Conservation (phyloP, 2,797 vertebrate species). For the Enteromius unitaeniatus region DNA sequence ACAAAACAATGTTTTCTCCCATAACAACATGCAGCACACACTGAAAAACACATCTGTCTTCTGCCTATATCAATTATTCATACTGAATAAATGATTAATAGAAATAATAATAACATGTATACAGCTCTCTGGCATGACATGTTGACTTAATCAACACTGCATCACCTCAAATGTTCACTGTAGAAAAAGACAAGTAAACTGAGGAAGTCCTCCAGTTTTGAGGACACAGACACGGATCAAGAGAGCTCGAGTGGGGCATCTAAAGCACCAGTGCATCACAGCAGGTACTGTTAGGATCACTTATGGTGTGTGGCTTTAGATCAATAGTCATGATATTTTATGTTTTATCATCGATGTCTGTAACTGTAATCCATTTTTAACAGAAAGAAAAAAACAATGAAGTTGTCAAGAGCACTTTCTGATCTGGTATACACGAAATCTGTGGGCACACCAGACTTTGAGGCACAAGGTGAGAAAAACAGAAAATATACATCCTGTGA, state of each 20-base stretch:
- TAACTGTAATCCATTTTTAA: neutral
- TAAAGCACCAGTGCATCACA: slow-evolving; percentile 80
- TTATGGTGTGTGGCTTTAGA: neutral
- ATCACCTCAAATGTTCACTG: neutral
- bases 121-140: neutral
- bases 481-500: neutral
- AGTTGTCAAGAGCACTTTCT: slow-evolving; percentile 93
- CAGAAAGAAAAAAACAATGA: slow-evolving; percentile 98
- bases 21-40: neutral
- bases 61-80: slow-evolving; percentile 10
- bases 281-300: slow-evolving; percentile 73
- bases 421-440: slow-evolving; percentile 97
- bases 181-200: slow-evolving; percentile 92
- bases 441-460: slow-evolving; percentile 90
- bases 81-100: slow-evolving; percentile 3
- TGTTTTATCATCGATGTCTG: neutral
- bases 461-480: slow-evolving; percentile 82
- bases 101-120: slow-evolving; percentile 19
- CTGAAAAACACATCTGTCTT: neutral
- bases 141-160: neutral
- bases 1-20: neutral
- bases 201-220: slow-evolving; percentile 87
- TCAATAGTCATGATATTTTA: neutral
- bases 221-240: slow-evolving; percentile 87
- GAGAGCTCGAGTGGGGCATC: slow-evolving; percentile 84